Percentiles rank a stretch among this genome's conserved stretches.
Evolutionary conservation across 2,888 invertebrate genomes (phyloP).

Genomic region (Brachynemurus nebulosus): DNA sequence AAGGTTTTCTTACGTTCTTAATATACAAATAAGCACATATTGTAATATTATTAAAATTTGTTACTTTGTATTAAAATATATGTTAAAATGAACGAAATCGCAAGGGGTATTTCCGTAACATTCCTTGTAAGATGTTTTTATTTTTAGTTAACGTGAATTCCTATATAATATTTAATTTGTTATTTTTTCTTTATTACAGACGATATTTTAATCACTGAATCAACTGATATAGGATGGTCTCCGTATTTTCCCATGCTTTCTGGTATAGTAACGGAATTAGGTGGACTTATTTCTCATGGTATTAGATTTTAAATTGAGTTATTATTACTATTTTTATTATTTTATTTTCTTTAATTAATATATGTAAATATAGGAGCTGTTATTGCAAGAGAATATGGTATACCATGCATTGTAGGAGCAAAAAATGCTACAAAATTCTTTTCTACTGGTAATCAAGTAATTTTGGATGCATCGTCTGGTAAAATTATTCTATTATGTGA

Average conservation of each 20-base stretch:
- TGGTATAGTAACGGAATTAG: conserved; percentile 69
- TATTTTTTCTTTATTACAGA: conserved; percentile 34
- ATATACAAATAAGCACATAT: too few species aligned
- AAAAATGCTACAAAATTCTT: conserved; percentile 50
- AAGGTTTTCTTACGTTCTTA: too few species aligned
- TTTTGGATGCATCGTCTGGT: conserved; percentile 38
- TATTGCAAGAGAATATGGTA: conserved; percentile 68
- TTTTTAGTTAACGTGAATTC: background rate
- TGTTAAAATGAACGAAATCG: too few species aligned
- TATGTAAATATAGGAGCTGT: conserved; percentile 66
- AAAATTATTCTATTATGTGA: conserved; percentile 2
- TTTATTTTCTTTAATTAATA: conserved; percentile 12
- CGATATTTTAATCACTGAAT: conserved; percentile 61
- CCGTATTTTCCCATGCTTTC: conserved; percentile 68
- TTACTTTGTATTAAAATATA: background rate
- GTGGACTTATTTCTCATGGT: conserved; percentile 75
- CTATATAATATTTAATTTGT: background rate
- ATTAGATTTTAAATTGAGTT: conserved; percentile 15
- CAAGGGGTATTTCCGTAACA: too few species aligned
- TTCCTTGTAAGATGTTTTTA: too few species aligned
- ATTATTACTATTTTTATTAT: background rate
- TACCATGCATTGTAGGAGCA: conserved; percentile 71
- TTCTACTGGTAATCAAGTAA: conserved; percentile 47
- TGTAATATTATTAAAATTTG: too few species aligned
- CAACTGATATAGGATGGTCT: conserved; percentile 75